Evolutionary conservation across 1,140 invertebrate genomes (phyloP).

Genomic region (Paralvinella palmiformis): DNA sequence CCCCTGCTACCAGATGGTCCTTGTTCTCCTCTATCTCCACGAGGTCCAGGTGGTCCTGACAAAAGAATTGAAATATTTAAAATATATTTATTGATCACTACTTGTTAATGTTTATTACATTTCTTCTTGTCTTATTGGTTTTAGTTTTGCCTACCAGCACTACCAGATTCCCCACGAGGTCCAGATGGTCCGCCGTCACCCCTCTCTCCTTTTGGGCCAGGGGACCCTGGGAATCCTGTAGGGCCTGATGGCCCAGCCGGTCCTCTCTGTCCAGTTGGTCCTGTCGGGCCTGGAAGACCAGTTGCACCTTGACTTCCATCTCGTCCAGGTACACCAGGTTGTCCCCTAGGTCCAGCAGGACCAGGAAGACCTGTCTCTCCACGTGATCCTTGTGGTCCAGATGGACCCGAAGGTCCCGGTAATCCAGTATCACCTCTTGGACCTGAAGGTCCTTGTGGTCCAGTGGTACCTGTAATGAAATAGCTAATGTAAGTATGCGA

Average conservation of each 20-base stretch:
- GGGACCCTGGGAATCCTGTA: conserved; percentile 11
- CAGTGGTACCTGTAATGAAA: conserved; percentile 7
- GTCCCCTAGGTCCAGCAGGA: conserved; percentile 10
- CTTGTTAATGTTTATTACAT: too few species aligned
- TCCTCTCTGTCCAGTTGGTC: conserved; percentile 16
- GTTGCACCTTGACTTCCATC: conserved; percentile 9
- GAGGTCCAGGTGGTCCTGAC: conserved; percentile 14
- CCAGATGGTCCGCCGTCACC: conserved; percentile 18
- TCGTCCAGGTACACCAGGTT: conserved; percentile 11
- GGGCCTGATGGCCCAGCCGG: conserved; percentile 11
- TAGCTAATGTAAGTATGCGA: too few species aligned
- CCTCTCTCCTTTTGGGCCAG: conserved; percentile 8
- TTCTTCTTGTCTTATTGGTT: not conserved
- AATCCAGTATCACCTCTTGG: conserved; percentile 24
- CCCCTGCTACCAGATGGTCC: conserved; percentile 17
- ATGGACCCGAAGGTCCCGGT: conserved; percentile 45
- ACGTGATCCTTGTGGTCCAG: conserved; percentile 57
- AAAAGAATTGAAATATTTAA: too few species aligned
- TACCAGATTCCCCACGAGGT: conserved; percentile 6
- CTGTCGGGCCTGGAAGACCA: conserved; percentile 15
- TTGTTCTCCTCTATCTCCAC: conserved; percentile 12
- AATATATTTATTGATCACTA: too few species aligned
- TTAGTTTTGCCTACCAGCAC: not conserved
- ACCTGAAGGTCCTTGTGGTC: conserved; percentile 32
- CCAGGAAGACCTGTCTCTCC: conserved; percentile 66